Conservation (phyloP, 2,888 invertebrate genomes). For the Acrobeloides nanus region DNA sequence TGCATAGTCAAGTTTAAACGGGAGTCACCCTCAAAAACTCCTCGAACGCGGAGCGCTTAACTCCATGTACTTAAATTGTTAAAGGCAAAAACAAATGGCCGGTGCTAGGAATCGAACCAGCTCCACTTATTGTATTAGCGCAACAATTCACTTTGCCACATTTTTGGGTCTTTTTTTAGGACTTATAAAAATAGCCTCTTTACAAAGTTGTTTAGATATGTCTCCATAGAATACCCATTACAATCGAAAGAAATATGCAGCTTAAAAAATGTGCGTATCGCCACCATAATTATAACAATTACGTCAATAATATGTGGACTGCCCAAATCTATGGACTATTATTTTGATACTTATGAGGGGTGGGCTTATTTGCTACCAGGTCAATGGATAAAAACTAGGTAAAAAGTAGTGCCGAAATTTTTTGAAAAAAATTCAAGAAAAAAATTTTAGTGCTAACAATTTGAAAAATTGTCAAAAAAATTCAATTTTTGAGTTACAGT, state of each 20-base stretch:
- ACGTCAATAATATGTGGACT: constrained; percentile 75
- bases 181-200: constrained; percentile 4
- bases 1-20: no score
- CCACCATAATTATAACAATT: constrained; percentile 70
- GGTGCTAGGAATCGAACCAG: no score
- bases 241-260: constrained; percentile 71
- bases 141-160: neutral
- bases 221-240: constrained; percentile 86
- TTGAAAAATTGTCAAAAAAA: no score
- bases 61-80: no score
- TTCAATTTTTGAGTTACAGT: no score
- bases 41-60: no score
- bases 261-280: constrained; percentile 62
- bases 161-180: neutral
- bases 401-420: neutral
- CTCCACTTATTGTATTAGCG: no score
- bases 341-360: constrained; percentile 60
- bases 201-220: constrained; percentile 66
- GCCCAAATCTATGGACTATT: constrained; percentile 72
- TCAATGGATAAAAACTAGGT: constrained; percentile 31
- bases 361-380: constrained; percentile 61
- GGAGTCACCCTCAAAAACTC: no score
- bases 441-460: no score
- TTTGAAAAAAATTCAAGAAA: constrained; percentile 1
- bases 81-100: no score